Evolutionary conservation across 2,888 invertebrate genomes (phyloP), one percentile per base, ranked within the genome.

Genomic region (Allophyes oxyacanthae): DNA sequence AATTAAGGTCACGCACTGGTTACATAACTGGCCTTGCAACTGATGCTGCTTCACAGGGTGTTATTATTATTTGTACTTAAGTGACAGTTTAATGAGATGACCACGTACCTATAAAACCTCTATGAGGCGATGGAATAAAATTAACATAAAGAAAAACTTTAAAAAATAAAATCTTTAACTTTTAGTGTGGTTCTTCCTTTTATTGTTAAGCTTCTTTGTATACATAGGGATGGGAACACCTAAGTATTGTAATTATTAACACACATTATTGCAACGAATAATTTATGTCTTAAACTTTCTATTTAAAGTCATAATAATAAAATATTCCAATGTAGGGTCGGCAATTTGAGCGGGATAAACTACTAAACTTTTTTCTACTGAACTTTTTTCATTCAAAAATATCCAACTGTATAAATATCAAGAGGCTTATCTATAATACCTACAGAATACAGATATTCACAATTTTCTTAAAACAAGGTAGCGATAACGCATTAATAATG

Each of bases 21-120:
- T 51, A 59, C 55, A 55, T 72, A 61, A 67, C 54, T 48, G 45
- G 50, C 68, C 67, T 67, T 72, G 15, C 44, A 67, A 11, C 1
- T 36, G 38, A 48, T 43, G 42, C 14, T 41, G 14, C 11, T 37
- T 13, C 33, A 65, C 34, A 33, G 33, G 30, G 9, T 56, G 70
- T 43, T 42, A 15, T 69, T 42, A 15, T 69, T 14, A 69, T 32
- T 43, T 46, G 14, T 49, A 14, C 6, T 10, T 40, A n/a, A 2
- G 7, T 43, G 45, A 20, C 34, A 42, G 10, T 5, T 13, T 67
- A 46, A 32, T 52, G n/a, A 26, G 25, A 42, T 51, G 1, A 10
- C 1, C 32, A 7, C 9, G 20, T 38, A n/a, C n/a, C n/a, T n/a
- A 40, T 38, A 11, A 34, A 42, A 15, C 26, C 7, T 15, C 9